Conservation (phyloP, 2,888 invertebrate species). For the Erebia epiphron region DNA sequence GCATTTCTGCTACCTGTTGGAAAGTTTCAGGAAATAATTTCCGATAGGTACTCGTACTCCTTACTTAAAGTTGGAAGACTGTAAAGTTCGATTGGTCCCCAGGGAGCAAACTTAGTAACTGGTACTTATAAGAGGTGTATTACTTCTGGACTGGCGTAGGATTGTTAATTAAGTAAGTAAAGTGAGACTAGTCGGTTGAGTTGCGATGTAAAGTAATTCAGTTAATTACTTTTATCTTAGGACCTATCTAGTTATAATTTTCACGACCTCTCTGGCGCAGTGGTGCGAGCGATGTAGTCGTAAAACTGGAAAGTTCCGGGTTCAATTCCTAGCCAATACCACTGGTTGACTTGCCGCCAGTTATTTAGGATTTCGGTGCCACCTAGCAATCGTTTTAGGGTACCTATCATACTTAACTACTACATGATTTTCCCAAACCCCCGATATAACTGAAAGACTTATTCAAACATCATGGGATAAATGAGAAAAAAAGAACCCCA, state of each 20-base stretch:
- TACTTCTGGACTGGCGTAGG: conserved; percentile 12
- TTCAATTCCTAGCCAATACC: too few species aligned
- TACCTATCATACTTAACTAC: too few species aligned
- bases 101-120: conserved; percentile 33
- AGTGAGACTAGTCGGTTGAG: neutral
- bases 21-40: conserved; percentile 35
- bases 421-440: too few species aligned
- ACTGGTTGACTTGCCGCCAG: too few species aligned
- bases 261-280: too few species aligned
- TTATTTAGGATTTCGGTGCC: too few species aligned
- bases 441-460: too few species aligned
- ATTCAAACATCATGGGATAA: too few species aligned
- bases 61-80: conserved; percentile 31
- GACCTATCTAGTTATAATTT: neutral
- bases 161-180: conserved; percentile 13
- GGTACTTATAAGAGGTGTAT: conserved; percentile 17
- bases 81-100: conserved; percentile 41
- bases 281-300: too few species aligned
- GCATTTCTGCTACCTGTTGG: conserved; percentile 17
- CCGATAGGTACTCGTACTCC: conserved; percentile 30
- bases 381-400: too few species aligned
- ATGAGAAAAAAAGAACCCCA: too few species aligned
- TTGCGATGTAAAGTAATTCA: neutral
- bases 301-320: too few species aligned
- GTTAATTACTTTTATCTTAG: neutral